Base-by-base conservation (phyloP, 2,113 vertebrate species). In the Hiodon alosoides region DNA sequence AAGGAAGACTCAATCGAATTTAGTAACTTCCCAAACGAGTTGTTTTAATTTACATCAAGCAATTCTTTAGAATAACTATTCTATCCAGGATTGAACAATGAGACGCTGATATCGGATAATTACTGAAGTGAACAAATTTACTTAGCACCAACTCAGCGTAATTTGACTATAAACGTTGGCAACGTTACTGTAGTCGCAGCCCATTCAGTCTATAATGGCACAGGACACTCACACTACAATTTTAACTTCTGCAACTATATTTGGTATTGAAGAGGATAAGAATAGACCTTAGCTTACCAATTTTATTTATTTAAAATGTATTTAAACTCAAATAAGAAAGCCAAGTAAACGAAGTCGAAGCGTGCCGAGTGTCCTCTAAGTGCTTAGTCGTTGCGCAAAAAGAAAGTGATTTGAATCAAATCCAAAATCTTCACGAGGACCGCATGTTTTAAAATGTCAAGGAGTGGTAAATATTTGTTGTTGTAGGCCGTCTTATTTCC, bases 151-250 rank as follows among this genome's bases (percentile, higher is more conserved):
- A 62, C 31, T 0, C 47, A 74, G 58, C 71, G 55, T 58, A 9
- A 76, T 85, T 77, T 83, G 82, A 84, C 80, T 77, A 69, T 79
- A 85, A 87, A 87, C 83, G 82, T 80, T 83, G 85, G 83, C 82
- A 80, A 76, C 69, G 76, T 48, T 67, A 47, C 75, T 78, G 4
- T 13, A 61, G 31, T 58, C 58, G 46, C 55, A 68, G 59, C 76
- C 70, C 76, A 76, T 68, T 66, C 16, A 31, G 75, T 71, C 65
- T 55, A 70, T 65, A 73, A 68, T 60, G 50, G 65, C n/a, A 69
- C 17, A 85, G 77, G 83, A 71, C 81, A 71, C 79, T 3, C 54
- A 68, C 7, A 48, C 4, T 51, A 52, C 13, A 9, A 6, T 16
- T 10, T 51, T 53, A n/a, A 47, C 11, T 7, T 62, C 17, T 31